These are phyloP conservation scores for Lophius piscatorius DNA, from an alignment of 2,113 vertebrate species.

Conservation along the genomic window DNA sequence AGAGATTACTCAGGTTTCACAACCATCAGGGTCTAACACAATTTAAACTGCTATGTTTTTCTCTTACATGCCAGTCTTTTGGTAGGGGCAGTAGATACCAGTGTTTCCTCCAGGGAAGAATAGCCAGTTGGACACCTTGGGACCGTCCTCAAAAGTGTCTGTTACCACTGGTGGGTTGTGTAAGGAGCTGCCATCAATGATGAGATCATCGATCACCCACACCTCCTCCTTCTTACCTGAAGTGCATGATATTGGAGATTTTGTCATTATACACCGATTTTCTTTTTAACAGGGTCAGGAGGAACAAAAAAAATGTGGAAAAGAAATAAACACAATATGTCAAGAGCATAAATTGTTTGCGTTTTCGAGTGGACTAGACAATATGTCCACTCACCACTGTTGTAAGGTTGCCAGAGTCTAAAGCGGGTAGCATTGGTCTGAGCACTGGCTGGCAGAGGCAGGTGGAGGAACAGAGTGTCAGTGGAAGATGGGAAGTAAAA, in stretches of 20 bases:
- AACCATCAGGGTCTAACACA: neutral
- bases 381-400: constrained; percentile 85
- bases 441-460: constrained; percentile 87
- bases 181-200: constrained; percentile 92
- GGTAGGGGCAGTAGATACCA: constrained; percentile 95
- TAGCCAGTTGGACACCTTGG: constrained; percentile 93
- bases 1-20: constrained; percentile 23
- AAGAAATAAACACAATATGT: neutral
- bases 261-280: constrained; percentile 1
- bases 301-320: neutral
- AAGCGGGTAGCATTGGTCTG: constrained; percentile 93
- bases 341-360: neutral
- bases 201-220: constrained; percentile 97
- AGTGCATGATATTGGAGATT: constrained; percentile 12
- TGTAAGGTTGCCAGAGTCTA: constrained; percentile 97
- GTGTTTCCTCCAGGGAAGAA: constrained; percentile 97
- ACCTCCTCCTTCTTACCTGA: constrained; percentile 98
- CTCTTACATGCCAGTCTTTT: constrained; percentile 92
- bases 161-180: constrained; percentile 88
- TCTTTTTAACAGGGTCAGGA: neutral
- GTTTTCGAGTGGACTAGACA: too few relatives aligned
- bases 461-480: constrained; percentile 92
- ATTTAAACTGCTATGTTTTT: constrained; percentile 10
- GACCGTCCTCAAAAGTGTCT: constrained; percentile 93
- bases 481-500: constrained; percentile 96